These are phyloP conservation scores for Cheiracanthium punctorium DNA, from an alignment of 2,888 invertebrate species.

Conservation along the genomic window DNA sequence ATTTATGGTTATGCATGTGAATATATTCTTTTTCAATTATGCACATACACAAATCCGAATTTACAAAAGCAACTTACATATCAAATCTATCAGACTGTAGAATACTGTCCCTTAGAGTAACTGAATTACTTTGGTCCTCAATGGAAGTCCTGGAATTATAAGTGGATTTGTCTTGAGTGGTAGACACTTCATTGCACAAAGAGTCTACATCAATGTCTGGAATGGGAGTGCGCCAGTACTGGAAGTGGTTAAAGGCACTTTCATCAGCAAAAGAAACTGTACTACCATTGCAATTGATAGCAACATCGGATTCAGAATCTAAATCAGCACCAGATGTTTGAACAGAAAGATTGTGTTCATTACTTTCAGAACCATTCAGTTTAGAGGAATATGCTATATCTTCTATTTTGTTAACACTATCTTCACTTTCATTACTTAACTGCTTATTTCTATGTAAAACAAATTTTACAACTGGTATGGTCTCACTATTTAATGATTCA, in stretches of 20 bases:
- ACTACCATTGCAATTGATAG: constrained; percentile 2
- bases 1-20: too few species aligned
- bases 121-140: neutral
- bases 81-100: too few species aligned
- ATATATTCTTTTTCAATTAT: too few species aligned
- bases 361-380: neutral
- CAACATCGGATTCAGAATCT: neutral
- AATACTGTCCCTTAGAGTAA: too few species aligned
- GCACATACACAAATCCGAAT: too few species aligned
- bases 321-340: too few species aligned
- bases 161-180: neutral
- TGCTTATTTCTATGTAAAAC: neutral
- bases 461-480: constrained; percentile 21
- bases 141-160: neutral
- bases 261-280: constrained; percentile 39
- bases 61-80: too few species aligned
- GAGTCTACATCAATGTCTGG: constrained; percentile 77
- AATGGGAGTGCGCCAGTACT: constrained; percentile 79
- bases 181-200: neutral
- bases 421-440: neutral
- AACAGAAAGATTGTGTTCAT: neutral
- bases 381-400: neutral
- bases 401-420: neutral
- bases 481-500: constrained; percentile 24
- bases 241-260: constrained; percentile 77